Percentiles rank a stretch among this genome's conserved stretches.
Conservation (phyloP, 2,888 invertebrate species). For the Dioctria linearis region DNA sequence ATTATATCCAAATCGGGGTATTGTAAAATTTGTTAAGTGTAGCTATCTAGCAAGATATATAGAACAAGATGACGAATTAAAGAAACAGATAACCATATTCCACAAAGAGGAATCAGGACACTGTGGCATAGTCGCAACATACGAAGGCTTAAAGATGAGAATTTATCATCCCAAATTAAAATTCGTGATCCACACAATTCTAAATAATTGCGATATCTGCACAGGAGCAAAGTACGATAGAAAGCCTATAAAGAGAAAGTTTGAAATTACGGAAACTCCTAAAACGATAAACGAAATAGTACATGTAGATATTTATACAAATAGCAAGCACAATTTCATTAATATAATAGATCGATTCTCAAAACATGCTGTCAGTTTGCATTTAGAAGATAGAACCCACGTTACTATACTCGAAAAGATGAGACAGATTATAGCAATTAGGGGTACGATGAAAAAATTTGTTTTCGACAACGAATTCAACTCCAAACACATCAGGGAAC, state of each 20-base stretch:
- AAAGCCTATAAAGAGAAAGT: too few species aligned
- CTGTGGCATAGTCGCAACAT: background rate
- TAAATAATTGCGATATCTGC: background rate
- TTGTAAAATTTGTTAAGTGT: background rate
- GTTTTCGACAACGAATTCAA: background rate
- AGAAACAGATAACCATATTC: background rate
- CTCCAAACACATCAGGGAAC: conserved; percentile 5
- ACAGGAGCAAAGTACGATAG: too few species aligned
- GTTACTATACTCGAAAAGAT: too few species aligned
- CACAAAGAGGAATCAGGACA: conserved; percentile 9
- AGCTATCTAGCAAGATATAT: background rate
- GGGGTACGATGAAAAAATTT: too few species aligned
- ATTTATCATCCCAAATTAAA: conserved; percentile 18
- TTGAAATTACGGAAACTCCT: too few species aligned
- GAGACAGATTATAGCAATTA: too few species aligned
- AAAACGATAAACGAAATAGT: too few species aligned
- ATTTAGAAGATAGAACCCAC: too few species aligned
- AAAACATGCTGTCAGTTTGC: too few species aligned
- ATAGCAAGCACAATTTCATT: too few species aligned
- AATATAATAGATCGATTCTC: too few species aligned
- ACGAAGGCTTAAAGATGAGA: background rate
- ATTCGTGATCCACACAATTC: background rate
- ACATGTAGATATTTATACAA: too few species aligned
- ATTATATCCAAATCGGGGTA: background rate
- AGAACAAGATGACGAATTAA: background rate